A percentile compares a stretch with the other conserved stretches of the same genome.
Conservation (phyloP, 2,888 invertebrate species). For the Lithophane semibrunnea region DNA sequence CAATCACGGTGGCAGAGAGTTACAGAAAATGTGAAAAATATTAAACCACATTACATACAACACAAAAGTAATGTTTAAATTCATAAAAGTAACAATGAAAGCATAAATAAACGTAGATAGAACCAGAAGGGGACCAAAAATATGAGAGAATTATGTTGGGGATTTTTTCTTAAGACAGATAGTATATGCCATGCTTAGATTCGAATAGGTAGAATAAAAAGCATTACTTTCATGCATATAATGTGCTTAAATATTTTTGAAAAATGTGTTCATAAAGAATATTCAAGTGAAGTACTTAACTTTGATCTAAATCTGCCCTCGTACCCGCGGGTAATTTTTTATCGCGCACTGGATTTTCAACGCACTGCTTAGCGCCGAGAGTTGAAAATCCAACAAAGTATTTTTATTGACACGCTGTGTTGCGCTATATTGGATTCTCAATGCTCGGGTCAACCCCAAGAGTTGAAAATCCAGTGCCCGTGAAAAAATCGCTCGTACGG, state of each 20-base stretch:
- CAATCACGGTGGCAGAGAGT: constrained; percentile 72
- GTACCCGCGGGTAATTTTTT: background rate
- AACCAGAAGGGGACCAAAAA: background rate
- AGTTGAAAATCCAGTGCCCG: too few relatives aligned
- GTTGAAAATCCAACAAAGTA: too few relatives aligned
- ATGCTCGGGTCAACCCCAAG: too few relatives aligned
- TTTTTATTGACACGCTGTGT: too few relatives aligned
- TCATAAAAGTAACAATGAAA: constrained; percentile 54
- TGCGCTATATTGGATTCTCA: too few relatives aligned
- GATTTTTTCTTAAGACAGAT: background rate
- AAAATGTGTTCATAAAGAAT: background rate
- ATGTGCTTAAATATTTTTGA: constrained; percentile 70
- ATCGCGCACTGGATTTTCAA: background rate
- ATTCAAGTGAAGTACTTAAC: background rate
- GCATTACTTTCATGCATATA: constrained; percentile 77
- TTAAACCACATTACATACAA: constrained; percentile 80
- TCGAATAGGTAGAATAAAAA: constrained; percentile 27
- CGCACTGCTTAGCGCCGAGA: too few relatives aligned
- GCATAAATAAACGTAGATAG: constrained; percentile 31
- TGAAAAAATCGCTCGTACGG: too few relatives aligned
- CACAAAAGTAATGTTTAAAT: constrained; percentile 49
- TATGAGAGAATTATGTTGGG: background rate
- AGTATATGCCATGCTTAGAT: constrained; percentile 22
- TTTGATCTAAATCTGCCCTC: background rate
- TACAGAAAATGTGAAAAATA: constrained; percentile 73